A percentile compares a stretch with the other conserved stretches of the same genome.
These are phyloP conservation scores for Hyperoodon ampullatus DNA, from an alignment of 2,113 vertebrate genomes.

Conservation along the genomic window DNA sequence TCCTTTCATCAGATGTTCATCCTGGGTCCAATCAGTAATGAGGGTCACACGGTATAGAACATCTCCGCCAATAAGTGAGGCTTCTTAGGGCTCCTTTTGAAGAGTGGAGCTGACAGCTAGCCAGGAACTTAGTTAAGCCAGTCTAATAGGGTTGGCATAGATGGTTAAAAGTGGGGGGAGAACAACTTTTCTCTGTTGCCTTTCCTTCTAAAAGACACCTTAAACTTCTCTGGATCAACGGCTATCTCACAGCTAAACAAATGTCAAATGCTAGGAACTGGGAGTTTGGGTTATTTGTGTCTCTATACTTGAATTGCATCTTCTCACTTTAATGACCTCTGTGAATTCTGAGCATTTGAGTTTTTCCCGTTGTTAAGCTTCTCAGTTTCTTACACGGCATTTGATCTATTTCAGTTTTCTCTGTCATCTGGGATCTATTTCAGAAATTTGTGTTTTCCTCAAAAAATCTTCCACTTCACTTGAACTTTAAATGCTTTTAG, in stretches of 20 bases:
- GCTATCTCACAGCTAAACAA: background rate
- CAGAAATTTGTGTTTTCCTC: background rate
- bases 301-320: background rate
- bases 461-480: conserved; percentile 16
- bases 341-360: background rate
- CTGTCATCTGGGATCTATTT: background rate
- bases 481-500: conserved; percentile 24
- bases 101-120: background rate
- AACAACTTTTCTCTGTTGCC: background rate
- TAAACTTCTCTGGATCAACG: background rate
- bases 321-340: background rate
- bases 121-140: background rate
- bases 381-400: background rate
- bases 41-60: background rate
- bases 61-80: background rate
- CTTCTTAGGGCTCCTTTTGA: background rate
- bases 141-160: background rate
- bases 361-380: background rate
- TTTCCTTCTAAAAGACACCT: background rate
- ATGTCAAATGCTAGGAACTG: background rate
- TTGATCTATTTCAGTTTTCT: background rate
- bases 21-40: background rate
- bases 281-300: background rate
- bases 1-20: background rate
- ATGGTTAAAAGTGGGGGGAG: background rate